A percentile compares a stretch with the other conserved stretches of the same genome.
These are phyloP conservation scores for Lithophane leautieri DNA, from an alignment of 2,888 invertebrate genomes.

Conservation along the genomic window DNA sequence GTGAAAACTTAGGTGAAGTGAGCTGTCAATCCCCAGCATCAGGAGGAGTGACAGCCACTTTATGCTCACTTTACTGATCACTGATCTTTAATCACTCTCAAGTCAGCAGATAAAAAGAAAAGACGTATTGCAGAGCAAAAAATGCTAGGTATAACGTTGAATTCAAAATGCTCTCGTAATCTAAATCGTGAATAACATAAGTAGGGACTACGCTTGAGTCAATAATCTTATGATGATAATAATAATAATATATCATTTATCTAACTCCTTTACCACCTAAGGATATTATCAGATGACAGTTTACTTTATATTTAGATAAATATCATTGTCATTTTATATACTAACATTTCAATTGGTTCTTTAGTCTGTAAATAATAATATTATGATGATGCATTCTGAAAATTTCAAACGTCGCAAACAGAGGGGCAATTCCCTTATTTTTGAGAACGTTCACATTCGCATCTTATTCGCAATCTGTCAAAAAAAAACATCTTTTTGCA, in stretches of 20 bases:
- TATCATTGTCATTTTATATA: slow-evolving; percentile 16
- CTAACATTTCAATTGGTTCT: slow-evolving; percentile 7
- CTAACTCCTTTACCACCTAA: slow-evolving; percentile 11
- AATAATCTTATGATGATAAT: slow-evolving; percentile 38
- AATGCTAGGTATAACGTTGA: not conserved
- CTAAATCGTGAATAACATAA: slow-evolving; percentile 15
- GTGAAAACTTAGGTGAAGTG: too few species aligned
- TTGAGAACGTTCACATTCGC: too few species aligned
- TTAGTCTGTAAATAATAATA: slow-evolving; percentile 2
- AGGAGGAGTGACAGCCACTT: too few species aligned
- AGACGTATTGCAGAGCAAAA: not conserved
- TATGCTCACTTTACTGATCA: too few species aligned
- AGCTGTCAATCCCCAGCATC: too few species aligned
- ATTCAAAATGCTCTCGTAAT: not conserved
- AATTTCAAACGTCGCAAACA: not conserved
- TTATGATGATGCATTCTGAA: not conserved
- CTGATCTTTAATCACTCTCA: too few species aligned
- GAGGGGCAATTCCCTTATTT: too few species aligned
- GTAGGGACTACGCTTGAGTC: slow-evolving; percentile 2
- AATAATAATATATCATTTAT: slow-evolving; percentile 44
- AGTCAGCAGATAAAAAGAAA: too few species aligned
- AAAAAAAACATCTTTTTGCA: too few species aligned
- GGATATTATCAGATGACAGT: slow-evolving; percentile 41
- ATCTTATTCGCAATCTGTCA: too few species aligned
- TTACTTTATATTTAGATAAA: slow-evolving; percentile 53